phyloP scores from a whole-genome alignment of 2,888 invertebrate species.

The Cephus rjabovi region DNA sequence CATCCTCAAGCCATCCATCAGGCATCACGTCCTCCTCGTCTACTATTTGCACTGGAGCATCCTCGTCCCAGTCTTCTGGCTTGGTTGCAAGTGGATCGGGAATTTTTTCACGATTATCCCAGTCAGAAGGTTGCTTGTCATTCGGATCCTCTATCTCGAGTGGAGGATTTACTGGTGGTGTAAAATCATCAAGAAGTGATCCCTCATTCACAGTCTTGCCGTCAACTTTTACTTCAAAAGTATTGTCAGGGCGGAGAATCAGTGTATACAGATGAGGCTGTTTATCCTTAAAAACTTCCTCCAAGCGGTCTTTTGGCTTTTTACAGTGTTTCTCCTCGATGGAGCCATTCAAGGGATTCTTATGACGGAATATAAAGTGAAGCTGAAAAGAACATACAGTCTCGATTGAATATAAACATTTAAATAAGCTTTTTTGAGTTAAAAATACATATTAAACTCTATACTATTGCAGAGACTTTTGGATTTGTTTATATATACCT shows the following conservation, averaged over 20 bases:
- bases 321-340: slow-evolving; percentile 96
- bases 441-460: not conserved
- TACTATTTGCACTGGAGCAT: slow-evolving; percentile 88
- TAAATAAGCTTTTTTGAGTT: slow-evolving; percentile 3
- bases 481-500: slow-evolving; percentile 75
- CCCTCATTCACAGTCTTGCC: slow-evolving; percentile 87
- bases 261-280: slow-evolving; percentile 90
- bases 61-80: slow-evolving; percentile 98
- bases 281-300: slow-evolving; percentile 92
- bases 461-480: not conserved
- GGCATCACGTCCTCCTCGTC: slow-evolving; percentile 89
- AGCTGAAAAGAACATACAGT: slow-evolving; percentile 63
- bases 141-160: slow-evolving; percentile 93
- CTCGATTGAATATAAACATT: not conserved
- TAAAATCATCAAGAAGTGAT: slow-evolving; percentile 88
- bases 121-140: slow-evolving; percentile 88
- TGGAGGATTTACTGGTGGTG: slow-evolving; percentile 95
- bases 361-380: slow-evolving; percentile 93
- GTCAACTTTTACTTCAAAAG: slow-evolving; percentile 86
- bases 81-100: slow-evolving; percentile 89
- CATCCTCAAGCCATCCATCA: slow-evolving; percentile 93
- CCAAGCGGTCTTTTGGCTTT: slow-evolving; percentile 86
- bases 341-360: slow-evolving; percentile 90
- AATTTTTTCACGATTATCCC: slow-evolving; percentile 97
- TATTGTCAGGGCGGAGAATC: slow-evolving; percentile 82